Evolutionary conservation across 2,113 vertebrate genomes (phyloP), one percentile per base, ranked within the genome.

Genomic region (Oplegnathus fasciatus): DNA sequence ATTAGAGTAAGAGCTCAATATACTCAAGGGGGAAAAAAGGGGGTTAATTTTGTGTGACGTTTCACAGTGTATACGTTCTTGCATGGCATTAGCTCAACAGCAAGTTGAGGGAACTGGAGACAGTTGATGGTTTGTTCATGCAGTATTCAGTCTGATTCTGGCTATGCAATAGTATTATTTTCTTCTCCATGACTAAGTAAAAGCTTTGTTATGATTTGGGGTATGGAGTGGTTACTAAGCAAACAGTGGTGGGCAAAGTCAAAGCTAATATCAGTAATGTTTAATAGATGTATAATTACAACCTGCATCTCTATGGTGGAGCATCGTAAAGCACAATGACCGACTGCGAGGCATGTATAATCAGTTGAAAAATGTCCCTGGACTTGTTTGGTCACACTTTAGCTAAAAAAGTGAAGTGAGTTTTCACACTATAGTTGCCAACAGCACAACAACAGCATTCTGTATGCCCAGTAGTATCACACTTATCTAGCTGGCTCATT

Each of bases 1-100:
- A 65, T 72, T 78, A 57, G 30, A 50, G 4, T 58, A 58, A 84
- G 30, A 65, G 30, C 69, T 85, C 44, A 67, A 11, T 75, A 60
- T 79, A 62, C 37, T 65, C 57, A 65, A 55, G 57, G 46, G 30
- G 28, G 13, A 22, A 4, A 48, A 69, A 60, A 66, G n/a, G 37
- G 69, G 18, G 48, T 30, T 58, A 17, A 0, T 7, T 70, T 30
- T 75, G 50, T 40, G 34, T 44, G 37, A 70, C 22, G 58, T 52
- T 67, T 30, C 71, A 48, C 30, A 26, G 24, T 32, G 22, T 18
- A 14, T 4, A 20, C 17, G 28, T 18, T 58, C 55, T 46, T 64
- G 30, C 44, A 4, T 30, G 42, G 0, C 32, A 58, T 61, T 57
- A 46, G 34, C 58, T 71, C 8, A 46, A 30, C 6, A 58, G 5